Base-by-base conservation (phyloP, 1,140 invertebrate species). In the Mycetomoellerius zeteki region DNA sequence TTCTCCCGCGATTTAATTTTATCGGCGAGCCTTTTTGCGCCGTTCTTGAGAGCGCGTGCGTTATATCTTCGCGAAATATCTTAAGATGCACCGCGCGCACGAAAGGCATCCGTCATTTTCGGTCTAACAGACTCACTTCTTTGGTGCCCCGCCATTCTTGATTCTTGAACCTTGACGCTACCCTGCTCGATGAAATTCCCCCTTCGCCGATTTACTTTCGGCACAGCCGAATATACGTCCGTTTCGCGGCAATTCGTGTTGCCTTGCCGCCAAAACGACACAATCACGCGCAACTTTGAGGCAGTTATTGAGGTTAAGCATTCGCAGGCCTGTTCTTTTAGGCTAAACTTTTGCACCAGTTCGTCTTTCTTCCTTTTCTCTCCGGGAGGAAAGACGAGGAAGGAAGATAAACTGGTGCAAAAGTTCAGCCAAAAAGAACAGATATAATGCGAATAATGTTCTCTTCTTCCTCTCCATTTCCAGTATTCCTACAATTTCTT, bases 291-390 rank as follows among this genome's bases (percentile, higher is more conserved):
- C 21, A 52, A 80, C 27, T 50, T 90, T 76, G 64, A 90, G 88
- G 81, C 90, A 80, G 21, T 50, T 90, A n/a, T n/a, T 80, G 71
- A 90, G 89, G 89, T 90, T 90, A 90, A 62, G 43, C 7, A n/a
- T n/a, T n/a, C n/a, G n/a, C n/a, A n/a, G n/a, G n/a, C n/a, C n/a
- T n/a, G n/a, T n/a, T n/a, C n/a, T n/a, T n/a, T n/a, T n/a, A n/a
- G n/a, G n/a, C n/a, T n/a, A n/a, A n/a, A n/a, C n/a, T n/a, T n/a
- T n/a, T n/a, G n/a, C n/a, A n/a, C n/a, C n/a, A n/a, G n/a, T n/a
- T n/a, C n/a, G n/a, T n/a, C n/a, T n/a, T n/a, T n/a, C n/a, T n/a
- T n/a, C n/a, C n/a, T n/a, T n/a, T n/a, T n/a, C n/a, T n/a, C n/a
- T n/a, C n/a, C n/a, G n/a, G n/a, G n/a, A n/a, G n/a, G n/a, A n/a